These are phyloP conservation scores for Scelioninae gen. 2 DNA, from an alignment of 2,888 invertebrate genomes.

Conservation along the genomic window DNA sequence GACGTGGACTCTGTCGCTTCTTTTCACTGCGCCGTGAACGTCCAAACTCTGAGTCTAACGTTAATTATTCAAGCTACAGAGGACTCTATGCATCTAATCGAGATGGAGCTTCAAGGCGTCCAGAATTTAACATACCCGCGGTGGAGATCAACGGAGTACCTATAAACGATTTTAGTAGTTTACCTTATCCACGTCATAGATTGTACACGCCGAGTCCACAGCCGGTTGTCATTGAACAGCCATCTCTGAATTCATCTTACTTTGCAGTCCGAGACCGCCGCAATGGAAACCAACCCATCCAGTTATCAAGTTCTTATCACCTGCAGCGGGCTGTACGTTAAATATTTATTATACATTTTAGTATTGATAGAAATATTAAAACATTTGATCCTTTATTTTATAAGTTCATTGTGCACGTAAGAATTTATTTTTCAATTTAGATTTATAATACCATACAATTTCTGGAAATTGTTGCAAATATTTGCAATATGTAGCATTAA, in stretches of 20 bases:
- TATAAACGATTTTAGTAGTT: conserved; percentile 70
- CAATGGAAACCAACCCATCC: conserved; percentile 2
- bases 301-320: background rate
- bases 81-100: conserved; percentile 1
- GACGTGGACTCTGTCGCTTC: too few species aligned
- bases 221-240: background rate
- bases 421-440: too few species aligned
- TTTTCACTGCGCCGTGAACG: too few species aligned
- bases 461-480: too few species aligned
- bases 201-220: conserved; percentile 22
- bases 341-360: too few species aligned
- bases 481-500: too few species aligned
- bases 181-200: conserved; percentile 46
- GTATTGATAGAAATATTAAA: too few species aligned
- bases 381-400: too few species aligned
- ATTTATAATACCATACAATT: too few species aligned
- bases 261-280: background rate
- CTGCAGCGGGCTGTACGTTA: background rate
- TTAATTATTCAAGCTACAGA: conserved; percentile 29
- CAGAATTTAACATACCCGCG: conserved; percentile 75
- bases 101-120: conserved; percentile 33
- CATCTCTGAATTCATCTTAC: background rate
- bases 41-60: conserved; percentile 39
- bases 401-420: too few species aligned
- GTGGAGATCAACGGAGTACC: conserved; percentile 81